Conservation (phyloP, 2,113 vertebrate species). For the Cinclus cinclus region DNA sequence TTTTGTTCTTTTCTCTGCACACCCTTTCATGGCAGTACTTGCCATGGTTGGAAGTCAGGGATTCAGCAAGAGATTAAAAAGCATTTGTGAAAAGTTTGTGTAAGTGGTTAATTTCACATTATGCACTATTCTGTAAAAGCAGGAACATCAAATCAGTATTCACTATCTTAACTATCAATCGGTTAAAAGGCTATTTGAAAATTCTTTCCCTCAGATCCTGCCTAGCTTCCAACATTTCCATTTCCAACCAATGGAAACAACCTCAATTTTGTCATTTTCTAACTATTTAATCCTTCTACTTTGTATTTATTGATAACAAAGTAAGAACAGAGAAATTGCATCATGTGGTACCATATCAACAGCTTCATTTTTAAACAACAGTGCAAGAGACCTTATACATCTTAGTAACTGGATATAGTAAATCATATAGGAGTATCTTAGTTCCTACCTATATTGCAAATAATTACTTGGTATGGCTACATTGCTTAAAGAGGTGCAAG, state of each 20-base stretch:
- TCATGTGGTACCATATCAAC: background rate
- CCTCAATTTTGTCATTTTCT: background rate
- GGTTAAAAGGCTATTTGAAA: background rate
- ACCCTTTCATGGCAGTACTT: background rate
- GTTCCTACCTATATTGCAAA: background rate
- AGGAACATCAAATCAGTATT: background rate
- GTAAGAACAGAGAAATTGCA: background rate
- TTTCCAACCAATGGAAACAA: background rate
- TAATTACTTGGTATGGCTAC: background rate
- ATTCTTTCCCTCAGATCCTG: background rate
- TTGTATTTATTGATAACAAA: background rate
- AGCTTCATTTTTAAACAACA: background rate
- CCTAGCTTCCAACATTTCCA: background rate
- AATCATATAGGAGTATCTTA: background rate
- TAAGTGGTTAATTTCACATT: background rate
- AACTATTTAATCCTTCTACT: background rate
- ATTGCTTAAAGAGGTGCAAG: background rate
- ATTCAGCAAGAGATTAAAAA: background rate
- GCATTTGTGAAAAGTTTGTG: background rate
- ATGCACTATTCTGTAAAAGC: background rate
- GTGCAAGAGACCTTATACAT: background rate
- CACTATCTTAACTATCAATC: background rate
- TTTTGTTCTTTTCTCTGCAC: background rate
- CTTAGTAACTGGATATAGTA: background rate
- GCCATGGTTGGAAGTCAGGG: background rate